Percentiles rank a stretch among this genome's conserved stretches.
These are phyloP conservation scores for Glaucomys volans DNA, from an alignment of 2,113 vertebrate species.

Conservation along the genomic window DNA sequence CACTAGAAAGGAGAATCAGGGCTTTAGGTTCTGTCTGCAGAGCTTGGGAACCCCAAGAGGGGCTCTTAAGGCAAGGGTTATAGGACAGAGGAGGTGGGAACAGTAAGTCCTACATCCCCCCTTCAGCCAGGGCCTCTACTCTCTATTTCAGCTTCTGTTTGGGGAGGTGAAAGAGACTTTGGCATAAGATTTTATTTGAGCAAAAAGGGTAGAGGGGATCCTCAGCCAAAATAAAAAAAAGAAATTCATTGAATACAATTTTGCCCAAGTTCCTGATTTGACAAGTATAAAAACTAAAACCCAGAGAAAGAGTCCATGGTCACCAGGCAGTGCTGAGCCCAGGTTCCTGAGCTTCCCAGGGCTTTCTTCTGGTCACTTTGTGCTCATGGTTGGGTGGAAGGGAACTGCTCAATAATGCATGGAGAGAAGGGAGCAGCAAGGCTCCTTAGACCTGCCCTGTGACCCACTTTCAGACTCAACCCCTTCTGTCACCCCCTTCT, in stretches of 20 bases:
- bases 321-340: neutral
- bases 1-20: neutral
- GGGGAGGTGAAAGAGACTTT: neutral
- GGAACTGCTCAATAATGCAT: neutral
- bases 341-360: neutral
- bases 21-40: neutral
- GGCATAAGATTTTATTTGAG: neutral
- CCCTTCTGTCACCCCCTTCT: neutral
- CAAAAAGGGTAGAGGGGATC: neutral
- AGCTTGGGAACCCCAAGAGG: neutral
- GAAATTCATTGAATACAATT: neutral
- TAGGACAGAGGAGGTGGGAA: neutral
- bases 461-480: neutral
- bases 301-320: neutral
- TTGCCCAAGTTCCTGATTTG: neutral
- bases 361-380: neutral
- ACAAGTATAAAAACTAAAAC: neutral
- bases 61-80: neutral
- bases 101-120: accelerated
- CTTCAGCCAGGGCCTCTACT: neutral
- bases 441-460: neutral
- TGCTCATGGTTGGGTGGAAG: neutral
- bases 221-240: neutral
- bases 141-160: neutral
- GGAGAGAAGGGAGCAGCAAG: neutral